Evolutionary conservation across 2,113 vertebrate genomes (phyloP), one percentile per base, ranked within the genome.

Genomic region (Peromyscus californicus): DNA sequence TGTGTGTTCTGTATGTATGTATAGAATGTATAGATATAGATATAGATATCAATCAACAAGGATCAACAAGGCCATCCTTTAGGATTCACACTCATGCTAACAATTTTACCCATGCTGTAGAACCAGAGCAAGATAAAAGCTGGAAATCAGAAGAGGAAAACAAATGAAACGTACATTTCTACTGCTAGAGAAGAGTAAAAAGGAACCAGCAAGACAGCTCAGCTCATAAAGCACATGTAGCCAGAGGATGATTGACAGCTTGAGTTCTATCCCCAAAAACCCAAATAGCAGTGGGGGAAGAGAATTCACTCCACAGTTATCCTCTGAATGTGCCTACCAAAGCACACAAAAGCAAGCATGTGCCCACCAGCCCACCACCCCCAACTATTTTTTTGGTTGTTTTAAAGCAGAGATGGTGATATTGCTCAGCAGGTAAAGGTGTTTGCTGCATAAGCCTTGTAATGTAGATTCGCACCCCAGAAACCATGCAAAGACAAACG

Each of bases 131-230:
- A n/a, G n/a, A n/a, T n/a, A n/a, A n/a, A n/a, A n/a, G n/a, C n/a
- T n/a, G n/a, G n/a, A n/a, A n/a, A n/a, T n/a, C n/a, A n/a, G n/a
- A n/a, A n/a, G n/a, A n/a, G n/a, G n/a, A n/a, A n/a, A n/a, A n/a
- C n/a, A n/a, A n/a, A n/a, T n/a, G n/a, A n/a, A n/a, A n/a, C n/a
- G n/a, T n/a, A n/a, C n/a, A n/a, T 48, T 48, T 48, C 48, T 48
- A 48, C 63, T 90, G 48, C 72, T 98, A 93, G 85, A 90, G 57
- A 24, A 67, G 31, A 67, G 16, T 19, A 21, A 85, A 63, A 12
- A 17, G 3, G 4, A 33, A 5, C 61, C 42, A 45, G 26, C 17
- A 9, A 31, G 1, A 29, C 45, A 39, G 16, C 15, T 33, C 16
- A 48, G 9, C 84, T 13, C 12, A 17, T 5, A 22, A 86, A 45